Percentiles rank a stretch among this genome's conserved stretches.
These are phyloP conservation scores for Gracilinanus agilis DNA, from an alignment of 2,113 vertebrate genomes.

Conservation along the genomic window DNA sequence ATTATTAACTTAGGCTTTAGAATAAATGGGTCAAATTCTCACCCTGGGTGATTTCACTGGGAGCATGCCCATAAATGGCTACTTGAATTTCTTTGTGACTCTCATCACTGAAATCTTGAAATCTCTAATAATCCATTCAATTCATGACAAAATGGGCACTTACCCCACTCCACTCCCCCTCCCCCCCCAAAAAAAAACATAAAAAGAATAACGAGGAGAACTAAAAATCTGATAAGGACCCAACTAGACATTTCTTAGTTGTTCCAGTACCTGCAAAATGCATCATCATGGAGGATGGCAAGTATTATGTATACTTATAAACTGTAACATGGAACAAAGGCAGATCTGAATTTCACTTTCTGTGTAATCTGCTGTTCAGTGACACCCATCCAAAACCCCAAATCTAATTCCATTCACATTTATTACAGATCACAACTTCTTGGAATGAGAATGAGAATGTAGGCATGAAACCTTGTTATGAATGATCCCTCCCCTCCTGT, in stretches of 20 bases:
- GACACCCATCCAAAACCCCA: not conserved
- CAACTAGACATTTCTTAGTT: not conserved
- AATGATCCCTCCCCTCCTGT: not conserved
- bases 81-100: slow-evolving; percentile 32
- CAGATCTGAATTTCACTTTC: not conserved
- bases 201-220: not conserved
- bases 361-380: not conserved
- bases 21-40: slow-evolving; percentile 56
- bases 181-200: not conserved
- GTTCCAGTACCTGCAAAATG: not conserved
- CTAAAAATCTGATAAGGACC: not conserved
- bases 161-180: not conserved
- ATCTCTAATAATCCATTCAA: slow-evolving; percentile 11
- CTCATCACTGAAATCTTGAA: not conserved
- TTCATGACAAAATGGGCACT: not conserved
- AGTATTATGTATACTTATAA: not conserved
- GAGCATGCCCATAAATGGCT: slow-evolving; percentile 21
- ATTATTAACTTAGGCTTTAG: slow-evolving; percentile 47
- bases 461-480: not conserved
- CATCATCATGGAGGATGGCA: not conserved
- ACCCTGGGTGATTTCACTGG: not conserved
- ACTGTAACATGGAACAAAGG: not conserved
- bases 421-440: not conserved
- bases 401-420: not conserved
- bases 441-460: not conserved